Evolutionary conservation across 2,888 invertebrate genomes (phyloP), one percentile per base, ranked within the genome.

Genomic region (Idaea biselata): DNA sequence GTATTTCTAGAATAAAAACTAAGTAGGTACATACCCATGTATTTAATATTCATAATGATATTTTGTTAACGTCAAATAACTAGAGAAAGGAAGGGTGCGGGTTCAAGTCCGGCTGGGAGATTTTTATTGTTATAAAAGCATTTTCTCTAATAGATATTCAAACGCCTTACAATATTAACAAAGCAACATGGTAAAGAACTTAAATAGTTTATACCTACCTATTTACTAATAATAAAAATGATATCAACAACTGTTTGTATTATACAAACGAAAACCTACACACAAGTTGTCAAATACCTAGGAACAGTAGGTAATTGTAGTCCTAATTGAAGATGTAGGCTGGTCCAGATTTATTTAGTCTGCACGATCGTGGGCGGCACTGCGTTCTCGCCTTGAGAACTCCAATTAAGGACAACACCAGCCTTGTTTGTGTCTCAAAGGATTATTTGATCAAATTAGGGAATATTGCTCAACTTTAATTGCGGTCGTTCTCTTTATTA

Each of bases 251-350:
- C 0, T 32, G 59, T 44, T 7, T n/a, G 62, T 66, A 63, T 67
- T 70, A 70, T 44, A 44, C 44, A 14, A 44, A 44, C 44, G 44
- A 44, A 44, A 44, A 11, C 44, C 8, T 44, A 14, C 44, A 44
- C 44, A 8, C 3, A 44, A 44, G 14, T 44, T 7, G 44, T 7
- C 11, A 44, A 44, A 14, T 44, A 44, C 33, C 33, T 33, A 33
- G 8, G 25, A 25, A 25, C 25, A 25, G 25, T 25, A 25, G 11
- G 44, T 44, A 44, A 44, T 44, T 44, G 44, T 44, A 44, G 44
- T 76, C 70, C n/a, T 87, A 87, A 86, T 88, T 86, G 84, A 74
- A 80, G 73, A 82, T 80, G 88, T 89, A 83, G 87, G 88, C 68
- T 79, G 86, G 71, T 81, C 76, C 78, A 83, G 86, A 88, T 84